Percentiles rank a stretch among this genome's conserved stretches.
Evolutionary conservation across 2,888 invertebrate genomes (phyloP).

Genomic region (Rotaria socialis): DNA sequence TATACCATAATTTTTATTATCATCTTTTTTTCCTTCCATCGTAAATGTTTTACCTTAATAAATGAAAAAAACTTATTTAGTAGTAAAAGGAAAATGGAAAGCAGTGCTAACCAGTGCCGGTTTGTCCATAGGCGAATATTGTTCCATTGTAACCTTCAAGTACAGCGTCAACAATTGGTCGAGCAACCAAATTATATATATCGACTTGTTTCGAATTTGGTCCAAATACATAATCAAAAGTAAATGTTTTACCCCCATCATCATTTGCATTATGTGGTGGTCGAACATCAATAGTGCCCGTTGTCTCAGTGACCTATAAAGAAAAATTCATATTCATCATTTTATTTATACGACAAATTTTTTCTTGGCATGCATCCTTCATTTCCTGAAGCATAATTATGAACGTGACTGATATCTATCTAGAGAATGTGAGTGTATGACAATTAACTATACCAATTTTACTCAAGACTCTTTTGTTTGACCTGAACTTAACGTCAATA

Average conservation of each 20-base stretch:
- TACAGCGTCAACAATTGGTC: slow-evolving; percentile 92
- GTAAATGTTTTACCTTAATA: slow-evolving; percentile 81
- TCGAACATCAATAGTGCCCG: slow-evolving; percentile 73
- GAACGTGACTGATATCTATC: too few relatives aligned
- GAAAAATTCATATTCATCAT: background rate
- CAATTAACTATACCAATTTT: too few relatives aligned
- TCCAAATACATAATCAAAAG: slow-evolving; percentile 89
- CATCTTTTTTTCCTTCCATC: slow-evolving; percentile 84
- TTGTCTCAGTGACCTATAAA: slow-evolving; percentile 62
- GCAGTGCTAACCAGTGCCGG: slow-evolving; percentile 69
- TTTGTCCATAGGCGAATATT: slow-evolving; percentile 67
- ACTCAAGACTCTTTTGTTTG: too few relatives aligned
- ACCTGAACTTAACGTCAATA: too few relatives aligned
- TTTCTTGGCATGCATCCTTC: too few relatives aligned
- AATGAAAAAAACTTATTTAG: background rate
- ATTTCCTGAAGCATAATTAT: too few relatives aligned
- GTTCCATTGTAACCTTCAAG: slow-evolving; percentile 87
- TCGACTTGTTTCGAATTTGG: slow-evolving; percentile 79
- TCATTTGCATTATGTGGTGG: slow-evolving; percentile 68
- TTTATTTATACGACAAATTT: too few relatives aligned
- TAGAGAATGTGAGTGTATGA: too few relatives aligned
- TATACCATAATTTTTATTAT: slow-evolving; percentile 84
- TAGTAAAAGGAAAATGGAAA: background rate
- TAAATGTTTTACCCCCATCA: slow-evolving; percentile 80
- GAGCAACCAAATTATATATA: slow-evolving; percentile 88